Percentiles rank a stretch among this genome's conserved stretches.
Conservation (phyloP, 2,888 invertebrate genomes). For the Digitonthophagus gazella region DNA sequence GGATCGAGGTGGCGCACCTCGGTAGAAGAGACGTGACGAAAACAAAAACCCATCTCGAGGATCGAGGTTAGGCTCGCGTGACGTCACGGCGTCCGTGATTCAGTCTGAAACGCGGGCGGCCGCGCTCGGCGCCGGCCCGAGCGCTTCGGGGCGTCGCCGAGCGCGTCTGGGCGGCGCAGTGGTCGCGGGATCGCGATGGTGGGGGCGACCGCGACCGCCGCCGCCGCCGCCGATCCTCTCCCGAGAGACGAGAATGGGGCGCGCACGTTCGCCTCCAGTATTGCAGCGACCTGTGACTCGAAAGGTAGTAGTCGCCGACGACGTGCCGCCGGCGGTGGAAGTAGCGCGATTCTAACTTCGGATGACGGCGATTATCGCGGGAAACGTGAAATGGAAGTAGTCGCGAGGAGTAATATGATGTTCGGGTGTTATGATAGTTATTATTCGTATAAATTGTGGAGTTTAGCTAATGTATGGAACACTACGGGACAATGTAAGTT, state of each 20-base stretch:
- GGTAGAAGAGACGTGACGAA: neutral
- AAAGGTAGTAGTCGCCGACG: neutral
- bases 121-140: neutral
- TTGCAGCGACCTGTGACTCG: neutral
- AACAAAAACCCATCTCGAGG: neutral
- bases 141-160: neutral
- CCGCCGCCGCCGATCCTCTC: neutral
- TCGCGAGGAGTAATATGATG: constrained; percentile 76
- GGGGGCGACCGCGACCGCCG: neutral
- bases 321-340: neutral
- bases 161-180: neutral
- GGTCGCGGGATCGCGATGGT: neutral
- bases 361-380: neutral
- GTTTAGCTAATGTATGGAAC: constrained; percentile 74
- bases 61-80: neutral
- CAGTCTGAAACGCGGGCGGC: neutral
- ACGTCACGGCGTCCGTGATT: neutral
- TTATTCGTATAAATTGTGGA: constrained; percentile 75
- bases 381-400: constrained; percentile 61
- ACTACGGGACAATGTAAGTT: constrained; percentile 70
- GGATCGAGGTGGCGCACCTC: neutral
- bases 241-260: neutral
- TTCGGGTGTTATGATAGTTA: constrained; percentile 74
- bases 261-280: neutral
- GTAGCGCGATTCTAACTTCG: neutral